Conservation (phyloP, 2,797 vertebrate species). For the Megaceryle alcyon region DNA sequence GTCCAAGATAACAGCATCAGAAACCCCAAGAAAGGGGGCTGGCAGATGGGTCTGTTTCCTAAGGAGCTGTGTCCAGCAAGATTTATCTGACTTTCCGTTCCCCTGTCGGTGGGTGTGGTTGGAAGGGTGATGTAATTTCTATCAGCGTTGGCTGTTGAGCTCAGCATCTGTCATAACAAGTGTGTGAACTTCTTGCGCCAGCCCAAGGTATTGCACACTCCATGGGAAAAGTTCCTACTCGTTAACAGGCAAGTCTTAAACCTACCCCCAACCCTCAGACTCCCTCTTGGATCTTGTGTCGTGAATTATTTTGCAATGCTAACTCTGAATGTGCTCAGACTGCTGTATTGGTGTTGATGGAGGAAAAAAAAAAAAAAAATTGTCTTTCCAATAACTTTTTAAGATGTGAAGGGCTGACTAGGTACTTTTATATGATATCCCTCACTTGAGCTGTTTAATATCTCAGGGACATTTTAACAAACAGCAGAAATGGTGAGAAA, state of each 20-base stretch:
- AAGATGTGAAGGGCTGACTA: neutral
- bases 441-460: neutral
- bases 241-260: neutral
- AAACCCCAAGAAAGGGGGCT: neutral
- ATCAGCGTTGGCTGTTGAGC: neutral
- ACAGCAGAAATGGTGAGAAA: fast-evolving
- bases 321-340: neutral
- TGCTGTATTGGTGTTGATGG: neutral
- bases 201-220: neutral
- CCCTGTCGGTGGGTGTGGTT: neutral
- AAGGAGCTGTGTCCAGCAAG: neutral
- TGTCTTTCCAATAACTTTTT: neutral
- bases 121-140: conserved; percentile 20
- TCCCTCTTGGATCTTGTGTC: neutral
- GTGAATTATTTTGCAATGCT: neutral
- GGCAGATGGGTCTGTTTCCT: conserved; percentile 8
- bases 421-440: fast-evolving
- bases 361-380: neutral
- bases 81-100: conserved; percentile 31
- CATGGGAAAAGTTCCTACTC: neutral
- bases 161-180: conserved; percentile 45
- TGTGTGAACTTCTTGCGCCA: neutral
- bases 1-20: conserved; percentile 28
- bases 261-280: neutral
- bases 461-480: neutral